phyloP scores from a whole-genome alignment of 2,888 invertebrate species.

The Lasioglossum villosulum region DNA sequence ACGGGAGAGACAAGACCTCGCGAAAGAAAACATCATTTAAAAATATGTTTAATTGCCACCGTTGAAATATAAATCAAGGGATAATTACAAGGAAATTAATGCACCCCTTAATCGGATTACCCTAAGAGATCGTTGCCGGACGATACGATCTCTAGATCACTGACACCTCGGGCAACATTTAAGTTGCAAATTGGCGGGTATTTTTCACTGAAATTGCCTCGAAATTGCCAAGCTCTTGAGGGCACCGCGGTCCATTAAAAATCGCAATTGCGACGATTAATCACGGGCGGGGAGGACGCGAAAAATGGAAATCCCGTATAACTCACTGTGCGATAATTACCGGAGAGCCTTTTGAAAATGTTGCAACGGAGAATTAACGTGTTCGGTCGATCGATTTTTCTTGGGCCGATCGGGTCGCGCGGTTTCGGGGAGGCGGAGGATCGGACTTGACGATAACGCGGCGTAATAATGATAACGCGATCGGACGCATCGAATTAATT shows the following conservation, averaged over 20 bases:
- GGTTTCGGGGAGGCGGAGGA: slow-evolving; percentile 7
- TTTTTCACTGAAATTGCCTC: slow-evolving; percentile 4
- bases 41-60: not conserved
- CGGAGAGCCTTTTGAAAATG: not conserved
- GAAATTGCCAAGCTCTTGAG: not conserved
- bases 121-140: not conserved
- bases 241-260: not conserved
- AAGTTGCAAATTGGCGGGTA: not conserved
- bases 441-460: slow-evolving; percentile 48
- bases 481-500: slow-evolving; percentile 65
- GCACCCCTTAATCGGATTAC: not conserved
- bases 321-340: slow-evolving; percentile 23
- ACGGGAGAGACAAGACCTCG: too few species aligned
- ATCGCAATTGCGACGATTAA: not conserved
- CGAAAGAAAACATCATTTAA: not conserved
- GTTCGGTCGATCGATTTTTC: slow-evolving; percentile 25
- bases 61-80: not conserved
- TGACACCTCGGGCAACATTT: not conserved
- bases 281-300: not conserved
- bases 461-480: slow-evolving; percentile 60
- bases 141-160: not conserved
- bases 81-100: not conserved
- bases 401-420: not conserved
- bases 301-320: slow-evolving; percentile 14
- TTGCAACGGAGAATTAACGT: slow-evolving; percentile 1